Evolutionary conservation across 2,888 invertebrate genomes (phyloP).

Genomic region (Pheosia tremula): DNA sequence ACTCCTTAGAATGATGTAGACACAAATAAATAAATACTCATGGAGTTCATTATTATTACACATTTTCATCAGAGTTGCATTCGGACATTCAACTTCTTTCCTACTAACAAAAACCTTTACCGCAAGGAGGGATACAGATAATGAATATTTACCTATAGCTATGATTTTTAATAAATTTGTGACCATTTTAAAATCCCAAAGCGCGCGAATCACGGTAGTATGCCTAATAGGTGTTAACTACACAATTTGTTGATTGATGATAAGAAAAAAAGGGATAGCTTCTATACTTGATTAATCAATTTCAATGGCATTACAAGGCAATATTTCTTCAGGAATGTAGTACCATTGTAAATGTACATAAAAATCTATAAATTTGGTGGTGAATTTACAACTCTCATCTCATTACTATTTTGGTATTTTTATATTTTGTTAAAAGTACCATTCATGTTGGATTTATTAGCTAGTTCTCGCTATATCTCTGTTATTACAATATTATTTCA

Average conservation of each 20-base stretch:
- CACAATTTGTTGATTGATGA: conserved; percentile 45
- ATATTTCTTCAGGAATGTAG: too few species aligned
- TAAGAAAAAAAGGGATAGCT: conserved; percentile 39
- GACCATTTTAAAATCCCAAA: conserved; percentile 61
- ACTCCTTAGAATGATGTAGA: conserved; percentile 44
- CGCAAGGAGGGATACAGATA: conserved; percentile 61
- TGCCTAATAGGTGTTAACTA: conserved; percentile 15
- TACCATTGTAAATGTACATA: too few species aligned
- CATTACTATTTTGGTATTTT: conserved; percentile 44
- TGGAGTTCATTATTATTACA: conserved; percentile 27
- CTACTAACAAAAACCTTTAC: conserved; percentile 50
- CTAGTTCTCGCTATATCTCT: conserved; percentile 64
- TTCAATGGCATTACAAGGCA: too few species aligned
- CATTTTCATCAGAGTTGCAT: conserved; percentile 31
- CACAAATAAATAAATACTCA: conserved; percentile 53
- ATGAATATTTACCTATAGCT: conserved; percentile 35
- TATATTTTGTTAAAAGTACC: conserved; percentile 61
- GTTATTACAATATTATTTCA: conserved; percentile 58
- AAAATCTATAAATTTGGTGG: too few species aligned
- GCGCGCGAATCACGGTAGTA: conserved; percentile 56
- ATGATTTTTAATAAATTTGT: conserved; percentile 57
- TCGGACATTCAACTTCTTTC: conserved; percentile 28
- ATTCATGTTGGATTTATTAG: conserved; percentile 62
- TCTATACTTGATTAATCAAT: conserved; percentile 47
- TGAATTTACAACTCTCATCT: conserved; percentile 64